Evolutionary conservation across 2,113 vertebrate species (phyloP), one percentile per base, ranked within the genome.

Genomic region (Myocastor coypus): DNA sequence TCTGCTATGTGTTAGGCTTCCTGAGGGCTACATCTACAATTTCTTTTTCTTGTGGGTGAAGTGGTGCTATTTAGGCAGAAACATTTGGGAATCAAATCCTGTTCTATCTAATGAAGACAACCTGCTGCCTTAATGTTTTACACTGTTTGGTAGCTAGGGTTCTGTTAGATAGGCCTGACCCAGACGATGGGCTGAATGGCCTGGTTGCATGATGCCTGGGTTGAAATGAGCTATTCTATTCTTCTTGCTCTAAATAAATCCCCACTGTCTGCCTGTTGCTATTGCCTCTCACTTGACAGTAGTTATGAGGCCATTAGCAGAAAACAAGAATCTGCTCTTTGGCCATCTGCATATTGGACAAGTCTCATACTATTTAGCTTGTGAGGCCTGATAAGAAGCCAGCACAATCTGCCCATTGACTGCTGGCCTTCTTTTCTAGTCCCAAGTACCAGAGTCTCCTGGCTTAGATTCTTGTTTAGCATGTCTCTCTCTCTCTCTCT

Each of bases 281-380:
- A 30, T 64, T 83, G 91, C 89, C 88, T 96, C 89, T 94, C 91
- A 90, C 92, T 97, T 93, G 94, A 94, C 40, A 50, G 95, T 87
- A 90, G 89, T 95, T 94, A 94, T 50, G 92, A 93, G 87, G 84
- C 95, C 96, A 97, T 95, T 96, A 96, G 95, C 71, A 93, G 97
- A 96, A 91, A 97, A 96, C 88, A 96, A 91, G 94, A 95, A 96
- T 96, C 94, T 96, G 97, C 96, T 97, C 96, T 97, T 93, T 94
- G 83, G 61, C 71, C 95, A 97, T 97, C 97, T 98, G 97, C 97
- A 97, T 97, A 96, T 96, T 97, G 96, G 97, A 97, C 97, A 98
- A 97, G 77, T 66, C 97, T 84, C 66, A 66, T 42, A 97, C 97
- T 98, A 96, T 97, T 93, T 93, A 92, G 96, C 64, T 61, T 46